Evolutionary conservation across 1,140 invertebrate species (phyloP), one percentile per base, ranked within the genome.

Genomic region (Drosophila pruinosa): DNA sequence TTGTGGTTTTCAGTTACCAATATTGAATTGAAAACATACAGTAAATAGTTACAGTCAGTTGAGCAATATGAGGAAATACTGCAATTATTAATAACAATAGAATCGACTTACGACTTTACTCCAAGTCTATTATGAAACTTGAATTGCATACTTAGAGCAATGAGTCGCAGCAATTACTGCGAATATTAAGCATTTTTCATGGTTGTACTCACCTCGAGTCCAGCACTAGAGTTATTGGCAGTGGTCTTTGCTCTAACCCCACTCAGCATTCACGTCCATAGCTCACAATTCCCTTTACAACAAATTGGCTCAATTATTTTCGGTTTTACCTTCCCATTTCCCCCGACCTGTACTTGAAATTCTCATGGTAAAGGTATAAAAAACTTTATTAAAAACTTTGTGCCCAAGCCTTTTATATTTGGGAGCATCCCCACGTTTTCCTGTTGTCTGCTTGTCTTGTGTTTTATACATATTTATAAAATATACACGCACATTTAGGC

Each of bases 331-430:
- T 64, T 15, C 21, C 38, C 6, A 17, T 38, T 24, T 15, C 10
- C 14, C 17, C 45, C 6, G 34, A 56, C 34, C 14, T 64, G 21
- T 38, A 48, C 43, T 24, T 45, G 10, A 45, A 38, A n/a, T 48
- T 48, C 19, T 15, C 34, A 12, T 28, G 52, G 38, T 56, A 56
- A 57, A 68, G 82, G 78, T 73, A 89, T 89, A 88, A 88, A 88
- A 88, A 88, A 88, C 83, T 88, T 88, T 88, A 89, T 88, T 88
- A 88, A 88, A 88, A 88, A 82, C 83, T 89, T 86, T 83, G 19
- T 56, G 56, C 64, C 73, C 78, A 89, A 88, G 83, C 82, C 82
- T 83, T 88, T 88, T 77, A 45, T 52, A 21, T 52, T 47, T 15
- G 28, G 17, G 17, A 12, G 45, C 47, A 22, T 62, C 12, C 26